A percentile compares a stretch with the other conserved stretches of the same genome.
These are phyloP conservation scores for Apostichopus californicus DNA, from an alignment of 35 echinoderm and acorn worm genomes.

Conservation along the genomic window DNA sequence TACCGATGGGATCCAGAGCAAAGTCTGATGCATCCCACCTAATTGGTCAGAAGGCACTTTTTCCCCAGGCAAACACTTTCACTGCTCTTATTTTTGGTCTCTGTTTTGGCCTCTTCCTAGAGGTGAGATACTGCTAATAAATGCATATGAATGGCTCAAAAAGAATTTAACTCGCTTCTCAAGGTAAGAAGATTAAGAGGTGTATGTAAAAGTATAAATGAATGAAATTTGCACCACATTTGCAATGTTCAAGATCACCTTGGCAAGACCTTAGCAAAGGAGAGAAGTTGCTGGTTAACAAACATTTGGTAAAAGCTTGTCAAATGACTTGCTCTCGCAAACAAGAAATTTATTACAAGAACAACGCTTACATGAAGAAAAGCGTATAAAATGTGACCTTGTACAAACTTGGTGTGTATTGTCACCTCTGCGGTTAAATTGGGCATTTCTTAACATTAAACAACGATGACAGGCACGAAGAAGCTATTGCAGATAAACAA, in stretches of 20 bases:
- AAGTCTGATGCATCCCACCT: not conserved
- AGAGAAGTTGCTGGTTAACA: not conserved
- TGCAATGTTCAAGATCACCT: not conserved
- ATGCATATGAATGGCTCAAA: not conserved
- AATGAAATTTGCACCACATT: conserved; percentile 15
- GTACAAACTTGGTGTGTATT: too few species aligned
- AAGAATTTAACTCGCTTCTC: conserved; percentile 1
- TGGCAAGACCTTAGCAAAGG: not conserved
- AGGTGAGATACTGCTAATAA: conserved; percentile 22
- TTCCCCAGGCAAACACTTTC: not conserved
- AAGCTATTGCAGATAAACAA: too few species aligned
- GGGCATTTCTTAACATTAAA: too few species aligned
- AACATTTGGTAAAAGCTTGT: too few species aligned
- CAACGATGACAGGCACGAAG: too few species aligned
- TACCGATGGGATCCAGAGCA: too few species aligned
- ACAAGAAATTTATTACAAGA: too few species aligned
- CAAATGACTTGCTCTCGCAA: too few species aligned
- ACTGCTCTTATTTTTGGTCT: too few species aligned
- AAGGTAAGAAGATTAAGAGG: conserved; percentile 22
- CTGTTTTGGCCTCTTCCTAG: not conserved
- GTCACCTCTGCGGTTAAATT: too few species aligned
- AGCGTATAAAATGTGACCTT: too few species aligned
- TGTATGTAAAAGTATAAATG: not conserved
- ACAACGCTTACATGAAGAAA: too few species aligned
- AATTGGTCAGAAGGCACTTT: not conserved